phyloP scores from a whole-genome alignment of 2,113 vertebrate species.

The Nyctereutes procyonoides region DNA sequence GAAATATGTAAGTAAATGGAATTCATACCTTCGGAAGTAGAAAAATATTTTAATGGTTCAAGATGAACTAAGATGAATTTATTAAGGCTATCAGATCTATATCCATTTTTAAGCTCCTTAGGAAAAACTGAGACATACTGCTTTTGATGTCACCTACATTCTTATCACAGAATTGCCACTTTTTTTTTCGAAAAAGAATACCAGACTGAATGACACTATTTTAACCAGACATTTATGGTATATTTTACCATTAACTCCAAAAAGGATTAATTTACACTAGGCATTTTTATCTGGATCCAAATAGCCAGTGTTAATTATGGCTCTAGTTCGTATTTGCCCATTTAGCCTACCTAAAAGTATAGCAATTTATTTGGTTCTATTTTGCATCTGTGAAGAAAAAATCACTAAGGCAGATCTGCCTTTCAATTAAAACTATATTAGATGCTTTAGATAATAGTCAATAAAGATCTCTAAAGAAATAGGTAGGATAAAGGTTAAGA shows the following conservation, averaged over 20 bases:
- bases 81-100: neutral
- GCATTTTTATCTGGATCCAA: conserved; percentile 39
- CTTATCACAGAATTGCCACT: neutral
- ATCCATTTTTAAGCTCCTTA: neutral
- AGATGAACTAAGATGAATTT: conserved; percentile 32
- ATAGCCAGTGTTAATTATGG: neutral
- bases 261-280: neutral
- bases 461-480: neutral
- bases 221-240: neutral
- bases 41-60: conserved; percentile 21
- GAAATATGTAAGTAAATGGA: conserved; percentile 10
- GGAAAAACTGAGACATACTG: neutral
- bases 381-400: neutral
- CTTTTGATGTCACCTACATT: neutral
- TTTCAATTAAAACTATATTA: neutral
- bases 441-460: neutral
- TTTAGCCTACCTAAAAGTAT: neutral
- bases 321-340: neutral
- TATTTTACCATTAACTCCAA: conserved; percentile 17
- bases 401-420: neutral
- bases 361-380: neutral
- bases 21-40: neutral
- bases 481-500: neutral
- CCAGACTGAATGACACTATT: neutral
- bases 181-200: neutral